Percentiles rank a stretch among this genome's conserved stretches.
phyloP scores from a whole-genome alignment of 92 coral and sea anemone species.

The Phenganax subtilis region DNA sequence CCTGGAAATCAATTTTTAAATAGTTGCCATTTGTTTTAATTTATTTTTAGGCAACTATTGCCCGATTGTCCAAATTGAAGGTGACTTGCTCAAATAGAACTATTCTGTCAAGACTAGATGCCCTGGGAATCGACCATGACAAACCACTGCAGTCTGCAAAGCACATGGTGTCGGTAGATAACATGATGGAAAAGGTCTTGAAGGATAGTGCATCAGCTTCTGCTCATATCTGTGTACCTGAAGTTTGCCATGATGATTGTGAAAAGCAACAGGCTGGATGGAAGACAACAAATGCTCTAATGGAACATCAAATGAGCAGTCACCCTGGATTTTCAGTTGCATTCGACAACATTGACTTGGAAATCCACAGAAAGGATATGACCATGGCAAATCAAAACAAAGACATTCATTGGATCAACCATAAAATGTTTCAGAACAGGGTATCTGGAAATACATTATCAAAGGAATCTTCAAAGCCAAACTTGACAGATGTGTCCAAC shows the following conservation, averaged over 20 bases:
- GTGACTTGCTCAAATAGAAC: slow-evolving; percentile 33
- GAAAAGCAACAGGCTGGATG: not conserved
- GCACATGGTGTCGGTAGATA: slow-evolving; percentile 26
- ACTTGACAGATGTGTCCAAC: slow-evolving; percentile 27
- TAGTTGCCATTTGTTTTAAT: too few species aligned
- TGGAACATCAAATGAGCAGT: not conserved
- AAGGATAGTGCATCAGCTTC: not conserved
- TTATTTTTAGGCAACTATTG: too few species aligned
- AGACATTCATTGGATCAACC: slow-evolving; percentile 58
- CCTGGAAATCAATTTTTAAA: too few species aligned
- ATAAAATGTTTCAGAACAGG: slow-evolving; percentile 43
- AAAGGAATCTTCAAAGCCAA: slow-evolving; percentile 21
- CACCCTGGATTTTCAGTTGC: slow-evolving; percentile 50
- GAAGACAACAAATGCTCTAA: not conserved
- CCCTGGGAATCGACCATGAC: slow-evolving; percentile 50
- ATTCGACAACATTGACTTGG: slow-evolving; percentile 50
- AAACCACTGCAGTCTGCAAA: slow-evolving; percentile 35
- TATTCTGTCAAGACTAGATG: slow-evolving; percentile 35
- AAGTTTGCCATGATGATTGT: not conserved
- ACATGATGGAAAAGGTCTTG: not conserved
- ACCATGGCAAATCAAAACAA: slow-evolving; percentile 46
- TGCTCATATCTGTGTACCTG: not conserved
- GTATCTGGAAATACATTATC: slow-evolving; percentile 39
- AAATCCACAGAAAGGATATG: slow-evolving; percentile 43
- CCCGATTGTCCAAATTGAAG: slow-evolving; percentile 42